Percentiles rank a stretch among this genome's conserved stretches.
Conservation (phyloP, 2,113 vertebrate genomes). For the Tetrao urogallus region DNA sequence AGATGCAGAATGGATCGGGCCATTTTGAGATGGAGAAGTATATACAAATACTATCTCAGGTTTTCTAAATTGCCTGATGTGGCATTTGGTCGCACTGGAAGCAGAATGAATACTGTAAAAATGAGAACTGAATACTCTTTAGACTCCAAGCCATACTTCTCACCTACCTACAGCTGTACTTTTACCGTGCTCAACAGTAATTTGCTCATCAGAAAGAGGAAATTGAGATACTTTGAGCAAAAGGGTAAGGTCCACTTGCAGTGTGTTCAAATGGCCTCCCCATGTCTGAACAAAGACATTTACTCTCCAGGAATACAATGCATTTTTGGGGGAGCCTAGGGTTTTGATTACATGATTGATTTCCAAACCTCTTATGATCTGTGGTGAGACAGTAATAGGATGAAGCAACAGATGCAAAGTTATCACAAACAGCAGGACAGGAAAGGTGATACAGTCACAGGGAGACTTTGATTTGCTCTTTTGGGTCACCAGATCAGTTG, state of each 20-base stretch:
- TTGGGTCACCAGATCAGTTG: not conserved
- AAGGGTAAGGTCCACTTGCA: not conserved
- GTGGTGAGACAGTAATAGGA: not conserved
- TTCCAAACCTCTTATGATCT: not conserved
- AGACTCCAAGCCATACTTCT: not conserved
- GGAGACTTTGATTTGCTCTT: constrained; percentile 14
- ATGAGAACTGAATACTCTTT: not conserved
- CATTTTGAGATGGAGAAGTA: not conserved
- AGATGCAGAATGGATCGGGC: not conserved
- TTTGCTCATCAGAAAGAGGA: not conserved
- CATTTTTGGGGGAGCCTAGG: not conserved
- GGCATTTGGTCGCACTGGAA: not conserved
- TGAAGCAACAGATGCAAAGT: not conserved
- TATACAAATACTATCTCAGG: not conserved
- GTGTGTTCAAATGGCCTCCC: not conserved
- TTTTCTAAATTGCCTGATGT: not conserved
- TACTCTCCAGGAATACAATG: not conserved
- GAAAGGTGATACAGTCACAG: not conserved
- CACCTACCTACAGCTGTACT: not conserved
- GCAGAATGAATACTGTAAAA: not conserved
- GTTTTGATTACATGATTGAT: not conserved
- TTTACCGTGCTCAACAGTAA: not conserved
- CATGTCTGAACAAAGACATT: not conserved
- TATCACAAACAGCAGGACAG: fast-evolving
- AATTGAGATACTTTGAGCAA: not conserved